Evolutionary conservation across 2,797 vertebrate genomes (phyloP).

Genomic region (Leptoclinus maculatus): DNA sequence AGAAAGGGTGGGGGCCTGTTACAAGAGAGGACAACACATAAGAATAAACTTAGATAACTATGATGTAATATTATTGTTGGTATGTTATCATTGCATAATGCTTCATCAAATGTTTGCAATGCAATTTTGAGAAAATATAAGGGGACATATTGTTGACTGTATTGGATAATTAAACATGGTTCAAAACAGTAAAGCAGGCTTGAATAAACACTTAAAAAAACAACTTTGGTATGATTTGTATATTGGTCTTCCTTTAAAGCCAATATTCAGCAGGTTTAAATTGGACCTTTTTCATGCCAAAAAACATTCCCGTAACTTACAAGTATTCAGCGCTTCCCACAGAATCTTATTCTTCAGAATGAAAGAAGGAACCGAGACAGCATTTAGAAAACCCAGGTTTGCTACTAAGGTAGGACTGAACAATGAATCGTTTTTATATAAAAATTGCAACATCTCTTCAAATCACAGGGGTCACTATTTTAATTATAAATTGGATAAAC

Average conservation of each 20-base stretch:
- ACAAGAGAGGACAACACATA: constrained; percentile 41
- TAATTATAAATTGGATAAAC: not conserved
- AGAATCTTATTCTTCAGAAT: constrained; percentile 24
- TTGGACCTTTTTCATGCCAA: constrained; percentile 22
- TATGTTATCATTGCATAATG: constrained; percentile 1
- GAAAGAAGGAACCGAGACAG: constrained; percentile 27
- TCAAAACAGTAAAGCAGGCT: not conserved
- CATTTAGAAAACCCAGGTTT: constrained; percentile 10
- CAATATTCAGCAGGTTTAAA: not conserved
- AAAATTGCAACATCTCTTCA: not conserved
- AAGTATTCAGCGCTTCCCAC: constrained; percentile 18
- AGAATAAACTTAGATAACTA: constrained; percentile 8
- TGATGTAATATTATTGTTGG: not conserved
- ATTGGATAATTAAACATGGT: not conserved
- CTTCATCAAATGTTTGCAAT: constrained; percentile 10
- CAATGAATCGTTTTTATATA: not conserved
- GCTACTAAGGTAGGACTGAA: too few relatives aligned
- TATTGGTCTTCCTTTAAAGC: not conserved
- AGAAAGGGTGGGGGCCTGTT: constrained; percentile 81
- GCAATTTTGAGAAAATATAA: not conserved
- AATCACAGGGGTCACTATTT: not conserved
- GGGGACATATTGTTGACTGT: not conserved
- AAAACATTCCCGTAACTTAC: constrained; percentile 37
- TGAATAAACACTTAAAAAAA: not conserved
- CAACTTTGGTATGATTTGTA: not conserved